Evolutionary conservation across 2,888 invertebrate genomes (phyloP).

Genomic region (Taphrorychus bicolor): DNA sequence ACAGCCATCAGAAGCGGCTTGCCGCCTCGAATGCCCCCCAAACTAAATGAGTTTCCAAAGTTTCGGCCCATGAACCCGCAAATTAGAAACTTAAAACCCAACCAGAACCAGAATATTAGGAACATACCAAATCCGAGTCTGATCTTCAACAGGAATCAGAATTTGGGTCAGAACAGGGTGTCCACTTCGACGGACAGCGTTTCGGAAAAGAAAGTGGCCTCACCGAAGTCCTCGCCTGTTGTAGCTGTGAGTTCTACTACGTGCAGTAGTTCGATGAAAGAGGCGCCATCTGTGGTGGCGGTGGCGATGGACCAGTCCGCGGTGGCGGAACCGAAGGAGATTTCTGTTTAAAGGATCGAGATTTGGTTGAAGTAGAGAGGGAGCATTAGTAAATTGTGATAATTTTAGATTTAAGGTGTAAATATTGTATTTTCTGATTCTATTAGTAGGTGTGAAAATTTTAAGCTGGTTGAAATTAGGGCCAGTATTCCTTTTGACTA

Average conservation of each 20-base stretch:
- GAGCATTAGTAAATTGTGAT: constrained; percentile 10
- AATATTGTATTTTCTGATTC: not conserved
- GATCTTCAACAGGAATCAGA: constrained; percentile 65
- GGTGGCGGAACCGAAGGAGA: constrained; percentile 47
- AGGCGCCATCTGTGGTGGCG: constrained; percentile 20
- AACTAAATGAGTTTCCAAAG: constrained; percentile 61
- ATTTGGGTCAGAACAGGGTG: constrained; percentile 52
- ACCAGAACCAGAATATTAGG: constrained; percentile 67
- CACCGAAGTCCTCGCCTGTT: constrained; percentile 24
- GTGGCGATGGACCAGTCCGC: constrained; percentile 42
- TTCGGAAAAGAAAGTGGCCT: constrained; percentile 22
- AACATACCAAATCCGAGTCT: constrained; percentile 71
- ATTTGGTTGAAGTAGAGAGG: not conserved
- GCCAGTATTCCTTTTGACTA: too few species aligned
- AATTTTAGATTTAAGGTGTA: constrained; percentile 5
- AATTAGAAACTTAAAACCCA: constrained; percentile 53
- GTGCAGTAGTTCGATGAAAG: constrained; percentile 21
- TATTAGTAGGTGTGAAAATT: not conserved
- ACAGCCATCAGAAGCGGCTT: constrained; percentile 38
- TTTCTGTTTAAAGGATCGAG: constrained; percentile 44
- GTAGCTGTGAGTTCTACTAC: constrained; percentile 21
- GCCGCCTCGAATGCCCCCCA: constrained; percentile 54
- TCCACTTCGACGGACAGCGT: constrained; percentile 7
- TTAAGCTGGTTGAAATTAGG: too few species aligned
- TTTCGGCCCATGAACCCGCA: constrained; percentile 52